These are phyloP conservation scores for Catostomus latipinnis DNA, from an alignment of 2,797 vertebrate species.

Conservation along the genomic window DNA sequence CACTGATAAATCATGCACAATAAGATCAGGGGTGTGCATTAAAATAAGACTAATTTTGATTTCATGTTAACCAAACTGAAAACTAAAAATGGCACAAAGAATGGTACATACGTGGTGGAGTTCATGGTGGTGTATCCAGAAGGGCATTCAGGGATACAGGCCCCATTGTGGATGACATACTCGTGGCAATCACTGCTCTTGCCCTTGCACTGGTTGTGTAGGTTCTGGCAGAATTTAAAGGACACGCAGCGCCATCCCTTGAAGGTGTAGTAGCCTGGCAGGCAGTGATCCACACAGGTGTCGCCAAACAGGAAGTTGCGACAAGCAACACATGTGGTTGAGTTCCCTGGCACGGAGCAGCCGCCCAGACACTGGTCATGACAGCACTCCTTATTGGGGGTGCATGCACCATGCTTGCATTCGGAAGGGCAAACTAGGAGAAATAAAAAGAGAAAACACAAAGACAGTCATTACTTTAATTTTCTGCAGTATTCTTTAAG, in stretches of 20 bases:
- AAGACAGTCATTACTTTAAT: too few species aligned
- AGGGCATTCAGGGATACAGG: conserved; percentile 91
- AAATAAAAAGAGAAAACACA: neutral
- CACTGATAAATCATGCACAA: too few species aligned
- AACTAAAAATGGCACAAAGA: too few species aligned
- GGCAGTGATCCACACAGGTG: conserved; percentile 86
- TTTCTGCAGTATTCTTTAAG: too few species aligned
- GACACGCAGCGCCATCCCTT: conserved; percentile 93
- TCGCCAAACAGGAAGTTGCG: conserved; percentile 86
- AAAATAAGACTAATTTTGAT: too few species aligned
- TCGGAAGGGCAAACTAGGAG: conserved; percentile 83
- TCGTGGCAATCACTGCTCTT: conserved; percentile 79
- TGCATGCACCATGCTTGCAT: conserved; percentile 90
- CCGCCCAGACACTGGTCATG: conserved; percentile 92
- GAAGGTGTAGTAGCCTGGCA: conserved; percentile 84
- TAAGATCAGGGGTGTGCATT: too few species aligned
- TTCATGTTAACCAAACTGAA: too few species aligned
- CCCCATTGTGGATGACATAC: conserved; percentile 90
- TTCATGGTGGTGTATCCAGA: conserved; percentile 94
- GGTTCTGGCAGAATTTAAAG: conserved; percentile 90
- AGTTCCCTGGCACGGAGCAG: conserved; percentile 81
- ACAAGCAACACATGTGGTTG: conserved; percentile 87
- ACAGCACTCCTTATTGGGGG: conserved; percentile 84
- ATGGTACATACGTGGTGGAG: conserved; percentile 85
- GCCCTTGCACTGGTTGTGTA: conserved; percentile 87